Evolutionary conservation across 2,797 vertebrate species (phyloP).

Genomic region (Periophthalmus magnuspinnatus): DNA sequence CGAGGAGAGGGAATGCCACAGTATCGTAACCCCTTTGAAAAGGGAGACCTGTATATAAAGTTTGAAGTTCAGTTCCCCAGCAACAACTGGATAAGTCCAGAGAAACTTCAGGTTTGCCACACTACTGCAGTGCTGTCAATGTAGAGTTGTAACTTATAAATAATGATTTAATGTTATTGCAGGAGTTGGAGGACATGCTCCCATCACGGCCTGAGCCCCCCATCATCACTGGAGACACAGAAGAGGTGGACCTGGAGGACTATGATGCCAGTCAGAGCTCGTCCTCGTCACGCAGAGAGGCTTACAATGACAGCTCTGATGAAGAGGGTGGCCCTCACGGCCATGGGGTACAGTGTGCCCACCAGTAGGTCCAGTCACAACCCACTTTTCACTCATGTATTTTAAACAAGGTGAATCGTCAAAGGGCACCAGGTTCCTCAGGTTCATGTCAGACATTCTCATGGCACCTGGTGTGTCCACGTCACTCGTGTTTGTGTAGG

Average conservation of each 20-base stretch:
- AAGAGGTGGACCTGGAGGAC: conserved; percentile 97
- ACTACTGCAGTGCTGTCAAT: background rate
- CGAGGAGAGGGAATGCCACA: conserved; percentile 97
- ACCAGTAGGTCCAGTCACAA: conserved; percentile 84
- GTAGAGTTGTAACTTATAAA: background rate
- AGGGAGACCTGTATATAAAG: conserved; percentile 94
- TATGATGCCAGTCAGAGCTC: conserved; percentile 90
- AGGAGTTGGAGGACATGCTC: conserved; percentile 97
- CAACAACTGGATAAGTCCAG: conserved; percentile 97
- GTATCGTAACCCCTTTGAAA: conserved; percentile 97
- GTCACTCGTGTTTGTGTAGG: conserved; percentile 26
- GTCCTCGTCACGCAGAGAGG: conserved; percentile 89
- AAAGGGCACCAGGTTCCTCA: conserved; percentile 50
- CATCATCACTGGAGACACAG: conserved; percentile 86
- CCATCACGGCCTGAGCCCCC: conserved; percentile 92
- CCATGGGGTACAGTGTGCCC: conserved; percentile 95
- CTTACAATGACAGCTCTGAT: conserved; percentile 96
- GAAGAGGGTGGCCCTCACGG: conserved; percentile 93
- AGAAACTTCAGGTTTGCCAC: conserved; percentile 86
- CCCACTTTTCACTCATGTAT: conserved; percentile 48
- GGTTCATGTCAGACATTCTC: conserved; percentile 53
- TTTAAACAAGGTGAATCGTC: conserved; percentile 75
- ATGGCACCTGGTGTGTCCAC: conserved; percentile 20
- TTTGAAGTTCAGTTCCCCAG: conserved; percentile 97
- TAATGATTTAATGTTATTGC: conserved; percentile 12